Conservation (phyloP, 1,140 invertebrate species). For the Tetranychus cinnabarinus region DNA sequence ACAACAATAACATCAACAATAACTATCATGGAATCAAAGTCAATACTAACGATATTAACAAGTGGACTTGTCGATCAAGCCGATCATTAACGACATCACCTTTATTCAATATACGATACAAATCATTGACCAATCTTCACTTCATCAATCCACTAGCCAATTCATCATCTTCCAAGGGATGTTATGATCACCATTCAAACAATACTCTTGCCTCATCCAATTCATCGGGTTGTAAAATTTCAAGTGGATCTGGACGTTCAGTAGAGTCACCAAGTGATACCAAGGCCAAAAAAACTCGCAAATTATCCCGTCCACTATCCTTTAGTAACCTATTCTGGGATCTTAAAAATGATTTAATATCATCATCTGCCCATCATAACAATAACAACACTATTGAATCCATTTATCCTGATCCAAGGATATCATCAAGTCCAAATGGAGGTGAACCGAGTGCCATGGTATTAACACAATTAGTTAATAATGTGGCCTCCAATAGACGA, state of each 20-base stretch:
- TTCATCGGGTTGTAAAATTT: slow-evolving; percentile 48
- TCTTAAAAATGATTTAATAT: not conserved
- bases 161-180: not conserved
- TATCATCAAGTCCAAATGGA: not conserved
- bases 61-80: slow-evolving; percentile 1
- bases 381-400: not conserved
- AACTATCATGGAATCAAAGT: not conserved
- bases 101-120: slow-evolving; percentile 54
- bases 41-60: not conserved
- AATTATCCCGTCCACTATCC: slow-evolving; percentile 35
- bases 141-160: not conserved
- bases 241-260: slow-evolving; percentile 40
- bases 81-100: slow-evolving; percentile 34
- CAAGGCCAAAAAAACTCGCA: slow-evolving; percentile 41
- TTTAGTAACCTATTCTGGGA: slow-evolving; percentile 67
- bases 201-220: slow-evolving; percentile 62
- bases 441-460: not conserved
- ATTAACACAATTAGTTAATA: not conserved
- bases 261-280: slow-evolving; percentile 28
- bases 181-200: slow-evolving; percentile 33
- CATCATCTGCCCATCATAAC: not conserved
- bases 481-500: not conserved
- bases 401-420: not conserved
- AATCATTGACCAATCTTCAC: slow-evolving; percentile 44
- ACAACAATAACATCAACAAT: not conserved